phyloP scores from a whole-genome alignment of 2,113 vertebrate species.

The Pterocles burchelli region DNA sequence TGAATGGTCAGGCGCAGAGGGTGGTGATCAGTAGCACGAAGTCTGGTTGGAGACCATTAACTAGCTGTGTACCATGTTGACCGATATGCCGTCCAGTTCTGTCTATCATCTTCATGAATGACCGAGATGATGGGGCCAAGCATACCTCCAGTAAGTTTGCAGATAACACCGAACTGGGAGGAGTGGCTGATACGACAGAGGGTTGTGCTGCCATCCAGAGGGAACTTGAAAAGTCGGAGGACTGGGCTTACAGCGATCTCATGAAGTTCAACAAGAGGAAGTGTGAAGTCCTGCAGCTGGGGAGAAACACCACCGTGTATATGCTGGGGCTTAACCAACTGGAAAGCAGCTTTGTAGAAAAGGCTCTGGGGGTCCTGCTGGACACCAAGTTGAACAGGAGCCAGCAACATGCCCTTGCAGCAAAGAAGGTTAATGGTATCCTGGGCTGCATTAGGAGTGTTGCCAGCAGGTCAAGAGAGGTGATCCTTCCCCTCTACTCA shows the following conservation, averaged over 20 bases:
- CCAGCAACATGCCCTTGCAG: no score
- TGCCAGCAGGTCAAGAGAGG: neutral
- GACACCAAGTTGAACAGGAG: neutral
- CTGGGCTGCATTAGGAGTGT: neutral
- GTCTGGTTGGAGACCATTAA: neutral
- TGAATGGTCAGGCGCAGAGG: no score
- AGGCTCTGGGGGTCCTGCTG: neutral
- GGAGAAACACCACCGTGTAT: neutral
- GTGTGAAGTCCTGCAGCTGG: no score
- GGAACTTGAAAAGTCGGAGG: neutral
- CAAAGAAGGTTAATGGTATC: no score
- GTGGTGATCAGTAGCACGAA: neutral
- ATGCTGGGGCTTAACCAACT: neutral
- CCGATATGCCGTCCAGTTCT: neutral
- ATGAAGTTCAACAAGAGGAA: neutral
- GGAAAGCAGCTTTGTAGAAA: neutral
- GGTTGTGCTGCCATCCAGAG: no score
- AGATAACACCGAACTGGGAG: neutral
- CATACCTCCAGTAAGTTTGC: neutral
- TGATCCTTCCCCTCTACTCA: neutral
- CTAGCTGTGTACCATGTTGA: neutral
- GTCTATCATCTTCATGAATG: neutral
- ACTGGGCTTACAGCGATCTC: rapidly evolving
- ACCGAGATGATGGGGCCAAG: neutral
- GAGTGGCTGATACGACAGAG: neutral